Base-by-base conservation (phyloP, 2,113 vertebrate species). In the Periophthalmodon schlosseri region DNA sequence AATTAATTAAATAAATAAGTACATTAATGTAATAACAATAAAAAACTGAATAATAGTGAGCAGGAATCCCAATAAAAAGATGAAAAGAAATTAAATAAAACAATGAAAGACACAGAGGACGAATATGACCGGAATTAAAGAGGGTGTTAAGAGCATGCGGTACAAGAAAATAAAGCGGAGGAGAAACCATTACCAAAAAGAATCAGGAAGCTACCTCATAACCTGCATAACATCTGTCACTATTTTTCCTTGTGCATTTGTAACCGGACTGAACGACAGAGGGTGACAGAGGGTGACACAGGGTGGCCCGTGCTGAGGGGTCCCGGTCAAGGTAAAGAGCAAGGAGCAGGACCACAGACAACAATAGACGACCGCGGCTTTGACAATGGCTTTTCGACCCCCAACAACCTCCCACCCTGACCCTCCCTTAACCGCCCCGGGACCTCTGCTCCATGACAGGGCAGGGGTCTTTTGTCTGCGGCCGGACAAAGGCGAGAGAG, bases 391-490 rank as follows among this genome's bases (percentile, higher is more conserved):
- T 79, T 79, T 80, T 88, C 83, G 79, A 75, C 75, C 85, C 52
- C 81, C 60, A 80, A 76, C 72, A 76, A 65, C 44, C 20, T 0
- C 52, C 47, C 60, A 15, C 46, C 39, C 36, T 36, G 18, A 18
- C 61, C 36, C 52, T 47, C 28, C 23, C 4, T 70, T 60, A 44
- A 5, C 23, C 77, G 63, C 83, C 69, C 67, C 60, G 58, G 68
- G 90, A 93, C 84, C 88, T 91, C 85, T 88, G 87, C 91, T 90
- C 89, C 87, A 78, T 91, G 91, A 92, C 90, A 87, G 81, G 57
- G 80, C 82, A 50, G 78, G 77, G 75, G 85, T 87, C 88, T 89
- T 86, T 84, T 90, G 86, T 87, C 70, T 69, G 80, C 49, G 56
- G 69, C 82, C 10, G 66, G 79, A 91, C 92, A 91, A 93, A 92